A percentile compares a stretch with the other conserved stretches of the same genome.
Evolutionary conservation across 2,797 vertebrate species (phyloP).

Genomic region (Kryptolebias ocellatus): DNA sequence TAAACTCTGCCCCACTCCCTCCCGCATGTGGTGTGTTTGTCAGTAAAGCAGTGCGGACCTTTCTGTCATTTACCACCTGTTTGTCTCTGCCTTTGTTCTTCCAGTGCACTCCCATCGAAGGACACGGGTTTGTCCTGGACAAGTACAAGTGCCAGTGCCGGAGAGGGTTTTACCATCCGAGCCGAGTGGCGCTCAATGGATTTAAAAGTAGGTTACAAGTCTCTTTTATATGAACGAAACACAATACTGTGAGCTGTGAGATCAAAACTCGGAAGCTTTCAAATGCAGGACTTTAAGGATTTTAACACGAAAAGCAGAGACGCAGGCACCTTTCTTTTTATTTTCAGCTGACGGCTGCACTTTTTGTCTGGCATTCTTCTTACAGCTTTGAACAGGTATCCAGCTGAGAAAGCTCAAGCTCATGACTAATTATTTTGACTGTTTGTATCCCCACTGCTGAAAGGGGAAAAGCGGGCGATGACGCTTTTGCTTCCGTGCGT

Average conservation of each 20-base stretch:
- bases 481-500: constrained; percentile 2
- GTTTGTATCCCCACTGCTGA: background rate
- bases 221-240: constrained; percentile 39
- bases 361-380: constrained; percentile 36
- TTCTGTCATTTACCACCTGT: constrained; percentile 1
- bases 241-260: constrained; percentile 45
- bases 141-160: constrained; percentile 97
- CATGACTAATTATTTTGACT: constrained; percentile 16
- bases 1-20: background rate
- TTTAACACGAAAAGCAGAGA: constrained; percentile 1
- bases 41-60: background rate
- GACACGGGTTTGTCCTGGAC: constrained; percentile 96
- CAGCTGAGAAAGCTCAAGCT: constrained; percentile 28
- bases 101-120: constrained; percentile 93
- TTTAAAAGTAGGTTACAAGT: constrained; percentile 91
- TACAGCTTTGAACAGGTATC: constrained; percentile 30
- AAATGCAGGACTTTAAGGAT: constrained; percentile 32
- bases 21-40: constrained; percentile 8
- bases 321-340: constrained; percentile 2
- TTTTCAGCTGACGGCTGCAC: constrained; percentile 27
- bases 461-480: too few relatives aligned
- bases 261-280: constrained; percentile 44
- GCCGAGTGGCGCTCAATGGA: constrained; percentile 89
- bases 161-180: constrained; percentile 94
- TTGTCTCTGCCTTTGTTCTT: constrained; percentile 35